These are phyloP conservation scores for Rosalia funebris DNA, from an alignment of 2,888 invertebrate species.

Conservation along the genomic window DNA sequence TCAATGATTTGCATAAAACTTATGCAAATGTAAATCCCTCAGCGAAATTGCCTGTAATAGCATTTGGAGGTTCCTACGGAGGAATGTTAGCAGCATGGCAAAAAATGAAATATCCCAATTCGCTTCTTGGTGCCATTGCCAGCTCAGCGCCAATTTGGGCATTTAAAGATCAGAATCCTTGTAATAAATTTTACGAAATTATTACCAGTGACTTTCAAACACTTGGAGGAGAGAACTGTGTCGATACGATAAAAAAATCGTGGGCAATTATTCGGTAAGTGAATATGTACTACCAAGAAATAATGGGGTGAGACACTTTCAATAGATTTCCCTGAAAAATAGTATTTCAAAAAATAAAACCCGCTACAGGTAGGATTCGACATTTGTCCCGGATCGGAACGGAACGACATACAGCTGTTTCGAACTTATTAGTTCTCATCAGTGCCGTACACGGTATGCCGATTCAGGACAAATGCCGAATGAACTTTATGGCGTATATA, in stretches of 20 bases:
- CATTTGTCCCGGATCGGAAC: too few species aligned
- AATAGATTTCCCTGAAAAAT: too few species aligned
- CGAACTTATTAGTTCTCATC: too few species aligned
- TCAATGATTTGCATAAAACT: constrained; percentile 69
- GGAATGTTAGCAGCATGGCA: constrained; percentile 98
- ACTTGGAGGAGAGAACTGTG: constrained; percentile 68
- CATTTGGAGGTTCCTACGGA: constrained; percentile 91
- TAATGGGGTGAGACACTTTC: too few species aligned
- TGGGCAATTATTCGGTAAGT: constrained; percentile 80
- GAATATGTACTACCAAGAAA: too few species aligned
- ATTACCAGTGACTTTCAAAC: constrained; percentile 79
- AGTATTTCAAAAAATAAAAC: too few species aligned
- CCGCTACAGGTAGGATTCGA: too few species aligned
- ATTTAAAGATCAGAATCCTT: constrained; percentile 82
- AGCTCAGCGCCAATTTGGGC: constrained; percentile 92
- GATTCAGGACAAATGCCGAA: too few species aligned
- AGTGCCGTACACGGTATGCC: too few species aligned
- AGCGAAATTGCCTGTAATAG: constrained; percentile 80
- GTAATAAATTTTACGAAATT: constrained; percentile 80
- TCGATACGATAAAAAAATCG: constrained; percentile 76
- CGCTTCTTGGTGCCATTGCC: constrained; percentile 88
- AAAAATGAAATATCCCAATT: constrained; percentile 93
- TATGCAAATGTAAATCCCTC: constrained; percentile 44
- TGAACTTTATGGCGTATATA: too few species aligned
- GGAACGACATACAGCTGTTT: too few species aligned